Evolutionary conservation across 2,797 vertebrate genomes (phyloP).

Genomic region (Syndactyla subalaris): DNA sequence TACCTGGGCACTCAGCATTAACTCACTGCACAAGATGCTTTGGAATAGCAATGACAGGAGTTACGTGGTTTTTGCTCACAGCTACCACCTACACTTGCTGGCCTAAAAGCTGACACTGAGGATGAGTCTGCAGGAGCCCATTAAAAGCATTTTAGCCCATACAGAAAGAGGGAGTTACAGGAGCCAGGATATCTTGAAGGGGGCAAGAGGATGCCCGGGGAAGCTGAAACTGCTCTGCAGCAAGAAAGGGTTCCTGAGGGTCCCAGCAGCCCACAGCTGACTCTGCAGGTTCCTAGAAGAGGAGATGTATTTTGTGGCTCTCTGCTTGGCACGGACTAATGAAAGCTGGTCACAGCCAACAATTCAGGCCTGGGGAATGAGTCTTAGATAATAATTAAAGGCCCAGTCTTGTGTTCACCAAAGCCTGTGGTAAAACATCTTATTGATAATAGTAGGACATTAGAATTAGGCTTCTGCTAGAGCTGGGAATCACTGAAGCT

Average conservation of each 20-base stretch:
- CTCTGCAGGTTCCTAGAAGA: slow-evolving; percentile 2
- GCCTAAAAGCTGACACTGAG: background rate
- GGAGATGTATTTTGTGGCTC: background rate
- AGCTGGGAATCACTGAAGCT: background rate
- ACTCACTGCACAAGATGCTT: background rate
- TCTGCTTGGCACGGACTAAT: background rate
- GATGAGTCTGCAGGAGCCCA: background rate
- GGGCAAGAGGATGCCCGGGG: background rate
- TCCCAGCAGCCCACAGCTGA: background rate
- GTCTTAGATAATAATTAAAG: background rate
- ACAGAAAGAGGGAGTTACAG: background rate
- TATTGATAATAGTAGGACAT: background rate
- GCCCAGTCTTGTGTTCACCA: background rate
- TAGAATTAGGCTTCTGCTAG: background rate
- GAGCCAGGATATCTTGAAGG: background rate
- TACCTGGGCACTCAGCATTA: background rate
- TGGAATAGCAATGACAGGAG: background rate
- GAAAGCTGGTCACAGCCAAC: background rate
- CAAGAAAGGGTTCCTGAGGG: background rate
- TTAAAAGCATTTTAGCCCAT: background rate
- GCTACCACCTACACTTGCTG: background rate
- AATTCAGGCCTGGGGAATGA: background rate
- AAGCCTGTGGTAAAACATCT: background rate
- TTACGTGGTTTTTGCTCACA: background rate
- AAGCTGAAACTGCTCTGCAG: background rate